Conservation (phyloP, 2,888 invertebrate species). For the Tipula unca region DNA sequence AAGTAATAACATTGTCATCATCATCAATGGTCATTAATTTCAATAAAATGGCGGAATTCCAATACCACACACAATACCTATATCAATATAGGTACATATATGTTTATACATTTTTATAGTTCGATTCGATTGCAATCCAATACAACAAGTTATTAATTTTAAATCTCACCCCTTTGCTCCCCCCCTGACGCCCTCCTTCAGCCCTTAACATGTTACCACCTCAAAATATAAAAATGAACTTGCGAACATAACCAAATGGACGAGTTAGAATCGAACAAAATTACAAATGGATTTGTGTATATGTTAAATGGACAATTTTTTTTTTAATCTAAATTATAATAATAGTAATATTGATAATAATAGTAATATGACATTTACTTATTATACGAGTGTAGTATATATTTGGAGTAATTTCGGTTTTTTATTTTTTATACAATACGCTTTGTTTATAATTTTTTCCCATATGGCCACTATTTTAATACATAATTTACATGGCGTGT, state of each 20-base stretch:
- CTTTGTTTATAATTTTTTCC: background rate
- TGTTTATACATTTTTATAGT: background rate
- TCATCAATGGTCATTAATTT: background rate
- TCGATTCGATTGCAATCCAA: background rate
- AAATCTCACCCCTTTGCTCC: background rate
- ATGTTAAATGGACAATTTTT: background rate
- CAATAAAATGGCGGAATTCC: background rate
- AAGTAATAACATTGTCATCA: background rate
- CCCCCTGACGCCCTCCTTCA: background rate
- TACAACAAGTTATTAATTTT: background rate
- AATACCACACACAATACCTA: background rate
- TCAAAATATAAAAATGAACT: background rate
- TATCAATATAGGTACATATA: background rate
- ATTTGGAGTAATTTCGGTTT: background rate
- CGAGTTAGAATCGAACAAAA: constrained; percentile 1
- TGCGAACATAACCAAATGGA: background rate
- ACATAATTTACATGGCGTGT: background rate
- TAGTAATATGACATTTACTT: background rate
- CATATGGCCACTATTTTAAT: background rate
- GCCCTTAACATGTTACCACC: background rate
- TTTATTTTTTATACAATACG: background rate
- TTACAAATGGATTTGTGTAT: background rate
- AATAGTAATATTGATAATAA: background rate
- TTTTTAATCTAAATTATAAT: background rate
- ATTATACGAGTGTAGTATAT: background rate